These are phyloP conservation scores for Phalloptychus januarius DNA, from an alignment of 2,797 vertebrate genomes.

Conservation along the genomic window DNA sequence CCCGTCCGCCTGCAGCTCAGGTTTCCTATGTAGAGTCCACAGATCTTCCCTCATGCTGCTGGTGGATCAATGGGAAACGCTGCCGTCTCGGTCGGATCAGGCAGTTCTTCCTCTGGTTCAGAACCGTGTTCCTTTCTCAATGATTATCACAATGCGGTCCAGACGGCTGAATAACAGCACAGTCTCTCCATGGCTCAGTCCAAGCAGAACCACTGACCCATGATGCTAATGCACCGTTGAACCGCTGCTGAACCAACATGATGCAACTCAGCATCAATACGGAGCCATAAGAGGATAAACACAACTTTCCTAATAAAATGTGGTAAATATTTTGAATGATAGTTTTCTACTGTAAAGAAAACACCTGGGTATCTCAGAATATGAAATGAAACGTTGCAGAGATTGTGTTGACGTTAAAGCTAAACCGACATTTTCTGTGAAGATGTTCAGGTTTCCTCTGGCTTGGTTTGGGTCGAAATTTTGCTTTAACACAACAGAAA, in stretches of 20 bases:
- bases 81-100: too few relatives aligned
- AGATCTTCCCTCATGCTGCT: not conserved
- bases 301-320: constrained; percentile 3
- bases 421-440: not conserved
- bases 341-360: constrained; percentile 7
- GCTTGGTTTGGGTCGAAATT: not conserved
- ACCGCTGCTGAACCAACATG: constrained; percentile 36
- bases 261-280: constrained; percentile 59
- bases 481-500: constrained; percentile 71
- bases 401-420: not conserved
- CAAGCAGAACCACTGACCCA: not conserved
- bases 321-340: constrained; percentile 17
- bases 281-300: constrained; percentile 18
- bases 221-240: too few relatives aligned
- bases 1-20: not conserved
- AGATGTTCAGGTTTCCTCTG: not conserved
- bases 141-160: not conserved
- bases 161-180: not conserved
- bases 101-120: not conserved
- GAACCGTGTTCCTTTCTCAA: not conserved
- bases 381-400: not conserved
- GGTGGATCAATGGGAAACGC: not conserved
- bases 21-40: not conserved
- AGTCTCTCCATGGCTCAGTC: not conserved
- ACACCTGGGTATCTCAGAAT: not conserved